These are phyloP conservation scores for Halcyon malimbica DNA, from an alignment of 2,113 vertebrate species.

Conservation along the genomic window DNA sequence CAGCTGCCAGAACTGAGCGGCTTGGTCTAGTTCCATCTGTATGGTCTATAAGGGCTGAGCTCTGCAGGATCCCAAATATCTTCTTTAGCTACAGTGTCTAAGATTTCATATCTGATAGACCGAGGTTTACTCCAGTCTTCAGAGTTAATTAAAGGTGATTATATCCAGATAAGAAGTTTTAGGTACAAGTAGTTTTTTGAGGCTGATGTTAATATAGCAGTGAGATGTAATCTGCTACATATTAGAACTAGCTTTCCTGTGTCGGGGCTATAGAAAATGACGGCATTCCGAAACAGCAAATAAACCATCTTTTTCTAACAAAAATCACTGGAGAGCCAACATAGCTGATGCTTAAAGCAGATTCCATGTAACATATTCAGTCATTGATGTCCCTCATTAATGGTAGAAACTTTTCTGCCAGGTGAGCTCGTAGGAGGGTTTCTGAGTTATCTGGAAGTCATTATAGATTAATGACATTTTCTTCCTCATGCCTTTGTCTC, in stretches of 20 bases:
- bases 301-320: not conserved
- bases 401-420: slow-evolving; percentile 1
- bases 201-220: not conserved
- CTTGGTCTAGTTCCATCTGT: not conserved
- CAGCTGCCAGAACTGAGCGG: not conserved
- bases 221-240: not conserved
- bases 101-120: not conserved
- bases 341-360: not conserved
- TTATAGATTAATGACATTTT: not conserved
- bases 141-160: not conserved
- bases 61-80: not conserved
- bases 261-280: not conserved
- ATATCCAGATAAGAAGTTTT: not conserved
- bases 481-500: not conserved
- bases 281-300: not conserved
- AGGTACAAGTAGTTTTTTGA: not conserved
- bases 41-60: not conserved
- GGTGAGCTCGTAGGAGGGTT: not conserved
- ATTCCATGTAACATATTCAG: not conserved
- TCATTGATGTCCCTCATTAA: not conserved
- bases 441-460: not conserved
- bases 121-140: not conserved
- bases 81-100: not conserved
- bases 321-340: not conserved
- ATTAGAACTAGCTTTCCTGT: not conserved